A percentile compares a stretch with the other conserved stretches of the same genome.
Conservation (phyloP, 2,797 vertebrate species). For the Oryzias dopingdopingensis region DNA sequence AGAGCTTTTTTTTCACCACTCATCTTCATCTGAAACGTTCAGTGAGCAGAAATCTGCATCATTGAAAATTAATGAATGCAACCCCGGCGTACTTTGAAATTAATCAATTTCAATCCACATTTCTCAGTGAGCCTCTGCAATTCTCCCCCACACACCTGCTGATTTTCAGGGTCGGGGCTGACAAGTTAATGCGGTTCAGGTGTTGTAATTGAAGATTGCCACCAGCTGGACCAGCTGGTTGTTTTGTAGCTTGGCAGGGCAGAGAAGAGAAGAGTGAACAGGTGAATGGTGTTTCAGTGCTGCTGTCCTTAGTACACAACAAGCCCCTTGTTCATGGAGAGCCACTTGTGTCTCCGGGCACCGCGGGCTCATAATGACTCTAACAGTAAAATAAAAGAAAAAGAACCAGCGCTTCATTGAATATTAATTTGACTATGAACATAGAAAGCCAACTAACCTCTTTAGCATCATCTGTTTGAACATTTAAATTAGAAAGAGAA, state of each 20-base stretch:
- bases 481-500: conserved; percentile 40
- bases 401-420: conserved; percentile 46
- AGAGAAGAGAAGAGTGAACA: conserved; percentile 46
- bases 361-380: conserved; percentile 40
- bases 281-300: conserved; percentile 58
- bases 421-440: conserved; percentile 64
- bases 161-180: conserved; percentile 40
- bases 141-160: conserved; percentile 44
- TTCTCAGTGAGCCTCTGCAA: conserved; percentile 11
- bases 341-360: conserved; percentile 58
- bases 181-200: conserved; percentile 65
- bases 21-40: conserved; percentile 10
- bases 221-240: conserved; percentile 72
- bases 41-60: not conserved
- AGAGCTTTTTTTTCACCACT: conserved; percentile 8
- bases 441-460: conserved; percentile 59
- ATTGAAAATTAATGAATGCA: conserved; percentile 34
- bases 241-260: conserved; percentile 60
- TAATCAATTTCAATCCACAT: conserved; percentile 23
- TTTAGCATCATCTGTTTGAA: conserved; percentile 52
- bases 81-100: conserved; percentile 24
- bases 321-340: conserved; percentile 60
- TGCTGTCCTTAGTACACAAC: conserved; percentile 58
- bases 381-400: conserved; percentile 41
- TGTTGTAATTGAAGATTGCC: conserved; percentile 71